Base-by-base conservation (phyloP, 2,888 invertebrate genomes). In the Drosophila yooni region DNA sequence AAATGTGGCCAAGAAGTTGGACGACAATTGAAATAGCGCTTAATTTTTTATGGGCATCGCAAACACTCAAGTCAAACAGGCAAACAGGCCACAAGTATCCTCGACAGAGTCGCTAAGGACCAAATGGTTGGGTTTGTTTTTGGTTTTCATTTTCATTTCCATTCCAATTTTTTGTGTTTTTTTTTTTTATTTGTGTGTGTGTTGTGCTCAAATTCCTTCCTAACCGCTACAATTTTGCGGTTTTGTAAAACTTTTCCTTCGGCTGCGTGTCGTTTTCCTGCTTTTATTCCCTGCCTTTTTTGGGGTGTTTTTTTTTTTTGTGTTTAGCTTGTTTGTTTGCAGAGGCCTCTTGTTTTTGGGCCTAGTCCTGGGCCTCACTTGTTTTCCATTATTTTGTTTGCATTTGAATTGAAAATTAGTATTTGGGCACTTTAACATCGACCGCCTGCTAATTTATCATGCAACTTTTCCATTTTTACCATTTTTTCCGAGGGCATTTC, bases 381-480 rank as follows among this genome's bases (percentile, higher is more conserved):
- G 81, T 82, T 82, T 89, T 86, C 86, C 88, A 85, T 90, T 87
- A 88, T 87, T 87, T 85, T 90, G 87, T 90, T 87, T 88, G 87
- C 87, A 87, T 87, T 87, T 90, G 87, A 87, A 87, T 87, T 87
- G 90, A 90, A 87, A 87, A 87, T 90, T 87, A 90, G 90, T 88
- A 88, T 88, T 70, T 77, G 83, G 81, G 82, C 88, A 82, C 88
- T 88, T 85, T 76, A 81, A 51, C 87, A 76, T 62, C 62, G 74
- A 38, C 69, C 66, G 79, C 36, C 71, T 62, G 82, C 85, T 90
- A 88, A 88, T 88, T 88, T 90, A 82, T 78, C 81, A 86, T 83
- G 81, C 86, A 88, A 69, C 68, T 82, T 81, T 79, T 70, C 62
- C 64, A 15, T 64, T 67, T 70, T 60, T 38, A 51, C 50, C 50